Percentiles rank a stretch among this genome's conserved stretches.
These are phyloP conservation scores for Callitettix versicolor DNA, from an alignment of 1,140 invertebrate species.

Conservation along the genomic window DNA sequence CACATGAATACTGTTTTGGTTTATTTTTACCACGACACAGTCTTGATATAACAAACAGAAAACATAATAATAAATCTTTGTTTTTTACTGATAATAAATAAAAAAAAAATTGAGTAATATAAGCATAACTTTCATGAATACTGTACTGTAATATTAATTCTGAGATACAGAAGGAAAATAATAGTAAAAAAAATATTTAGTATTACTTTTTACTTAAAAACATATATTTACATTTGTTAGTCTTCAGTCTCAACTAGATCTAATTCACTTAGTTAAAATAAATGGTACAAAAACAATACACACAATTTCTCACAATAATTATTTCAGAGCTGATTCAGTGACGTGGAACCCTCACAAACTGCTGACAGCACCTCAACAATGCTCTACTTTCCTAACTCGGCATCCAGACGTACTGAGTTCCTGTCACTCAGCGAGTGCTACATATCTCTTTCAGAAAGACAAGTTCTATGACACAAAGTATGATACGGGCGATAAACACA, in stretches of 20 bases:
- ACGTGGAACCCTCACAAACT: conserved; percentile 93
- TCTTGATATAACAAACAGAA: no score
- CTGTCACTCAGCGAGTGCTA: conserved; percentile 58
- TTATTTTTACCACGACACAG: no score
- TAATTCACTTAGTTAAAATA: no score
- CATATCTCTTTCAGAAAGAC: conserved; percentile 91
- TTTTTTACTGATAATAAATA: no score
- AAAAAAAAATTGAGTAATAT: no score
- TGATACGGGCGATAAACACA: conserved; percentile 89
- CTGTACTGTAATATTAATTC: no score
- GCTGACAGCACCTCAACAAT: conserved; percentile 80
- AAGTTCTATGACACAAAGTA: conserved; percentile 90
- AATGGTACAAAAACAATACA: not conserved
- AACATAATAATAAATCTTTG: no score
- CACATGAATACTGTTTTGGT: no score
- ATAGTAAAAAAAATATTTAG: not conserved
- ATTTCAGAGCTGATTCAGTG: conserved; percentile 74
- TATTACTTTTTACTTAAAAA: not conserved
- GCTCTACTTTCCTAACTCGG: conserved; percentile 69
- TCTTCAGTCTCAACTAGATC: not conserved
- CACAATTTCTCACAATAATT: no score
- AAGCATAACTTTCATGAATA: no score
- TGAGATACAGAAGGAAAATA: not conserved
- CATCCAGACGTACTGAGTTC: conserved; percentile 54
- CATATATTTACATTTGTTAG: not conserved